These are phyloP conservation scores for Netelia virgata DNA, from an alignment of 2,888 invertebrate species.

Conservation along the genomic window DNA sequence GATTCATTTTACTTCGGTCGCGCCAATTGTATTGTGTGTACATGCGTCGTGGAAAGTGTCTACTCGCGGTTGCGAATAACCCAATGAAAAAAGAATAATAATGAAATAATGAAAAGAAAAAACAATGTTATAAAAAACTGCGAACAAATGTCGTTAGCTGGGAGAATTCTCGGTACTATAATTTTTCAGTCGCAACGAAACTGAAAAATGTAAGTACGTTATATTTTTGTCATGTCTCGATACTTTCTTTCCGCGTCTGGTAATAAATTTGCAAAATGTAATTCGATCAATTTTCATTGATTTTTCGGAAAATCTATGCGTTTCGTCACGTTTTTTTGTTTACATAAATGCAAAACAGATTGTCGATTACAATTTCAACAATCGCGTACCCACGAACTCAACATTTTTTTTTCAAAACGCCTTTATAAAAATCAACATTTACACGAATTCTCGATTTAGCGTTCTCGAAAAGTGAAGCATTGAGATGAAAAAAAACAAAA, in stretches of 20 bases:
- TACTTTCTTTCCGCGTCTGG: constrained; percentile 40
- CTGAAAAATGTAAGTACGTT: constrained; percentile 31
- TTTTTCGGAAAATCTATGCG: no score
- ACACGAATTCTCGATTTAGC: no score
- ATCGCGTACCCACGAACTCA: neutral
- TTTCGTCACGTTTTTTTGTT: no score
- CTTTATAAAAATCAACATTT: neutral
- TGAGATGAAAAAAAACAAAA: no score
- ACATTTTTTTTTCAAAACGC: neutral
- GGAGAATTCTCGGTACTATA: constrained; percentile 22
- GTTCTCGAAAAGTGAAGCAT: no score
- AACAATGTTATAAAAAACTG: neutral
- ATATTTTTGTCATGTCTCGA: constrained; percentile 22
- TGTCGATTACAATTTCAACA: neutral
- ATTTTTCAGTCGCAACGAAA: constrained; percentile 38
- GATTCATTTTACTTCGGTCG: neutral
- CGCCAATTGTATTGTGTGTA: constrained; percentile 26
- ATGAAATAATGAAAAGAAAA: neutral
- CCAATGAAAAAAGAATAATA: neutral
- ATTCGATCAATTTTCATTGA: no score
- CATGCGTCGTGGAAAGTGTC: neutral
- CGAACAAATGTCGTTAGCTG: constrained; percentile 16
- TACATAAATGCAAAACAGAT: no score
- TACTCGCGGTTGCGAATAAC: no score
- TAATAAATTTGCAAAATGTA: neutral